Percentiles rank a stretch among this genome's conserved stretches.
phyloP scores from a whole-genome alignment of 2,888 invertebrate genomes.

The Pantelozetes paolii region DNA sequence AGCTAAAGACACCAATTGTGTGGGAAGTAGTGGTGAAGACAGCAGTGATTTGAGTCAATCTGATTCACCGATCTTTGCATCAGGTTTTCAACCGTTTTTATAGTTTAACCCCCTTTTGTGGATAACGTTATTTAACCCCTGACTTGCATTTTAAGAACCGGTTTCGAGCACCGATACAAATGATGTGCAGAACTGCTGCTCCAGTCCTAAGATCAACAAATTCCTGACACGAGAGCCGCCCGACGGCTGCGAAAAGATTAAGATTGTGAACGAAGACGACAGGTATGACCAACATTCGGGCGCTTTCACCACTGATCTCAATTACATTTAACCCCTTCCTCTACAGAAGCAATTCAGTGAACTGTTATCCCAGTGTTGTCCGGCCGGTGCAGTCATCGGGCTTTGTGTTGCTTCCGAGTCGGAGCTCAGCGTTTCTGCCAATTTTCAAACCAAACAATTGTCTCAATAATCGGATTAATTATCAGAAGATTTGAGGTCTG shows the following conservation, averaged over 20 bases:
- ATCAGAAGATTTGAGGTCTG: not conserved
- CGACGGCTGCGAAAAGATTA: constrained; percentile 80
- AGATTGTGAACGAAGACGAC: constrained; percentile 60
- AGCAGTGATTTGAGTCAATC: constrained; percentile 29
- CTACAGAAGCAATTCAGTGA: not conserved
- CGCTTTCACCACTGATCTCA: no score
- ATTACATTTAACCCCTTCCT: not conserved
- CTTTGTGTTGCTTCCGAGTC: constrained; percentile 72
- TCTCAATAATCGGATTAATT: constrained; percentile 13
- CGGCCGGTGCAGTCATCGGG: constrained; percentile 53
- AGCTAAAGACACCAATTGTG: constrained; percentile 60
- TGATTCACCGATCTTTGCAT: constrained; percentile 2
- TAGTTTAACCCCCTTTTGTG: not conserved
- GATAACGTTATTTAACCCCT: no score
- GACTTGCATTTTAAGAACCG: not conserved
- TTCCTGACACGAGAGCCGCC: constrained; percentile 81
- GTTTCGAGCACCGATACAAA: constrained; percentile 29
- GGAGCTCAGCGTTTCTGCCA: constrained; percentile 75
- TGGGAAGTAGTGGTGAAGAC: constrained; percentile 36
- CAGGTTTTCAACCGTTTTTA: not conserved
- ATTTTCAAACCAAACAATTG: constrained; percentile 48
- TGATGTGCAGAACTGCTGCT: constrained; percentile 55
- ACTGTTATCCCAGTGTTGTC: constrained; percentile 1
- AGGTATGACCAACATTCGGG: constrained; percentile 52
- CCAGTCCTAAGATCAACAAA: constrained; percentile 77